Evolutionary conservation across 2,113 vertebrate genomes (phyloP).

Genomic region (Lampris incognitus): DNA sequence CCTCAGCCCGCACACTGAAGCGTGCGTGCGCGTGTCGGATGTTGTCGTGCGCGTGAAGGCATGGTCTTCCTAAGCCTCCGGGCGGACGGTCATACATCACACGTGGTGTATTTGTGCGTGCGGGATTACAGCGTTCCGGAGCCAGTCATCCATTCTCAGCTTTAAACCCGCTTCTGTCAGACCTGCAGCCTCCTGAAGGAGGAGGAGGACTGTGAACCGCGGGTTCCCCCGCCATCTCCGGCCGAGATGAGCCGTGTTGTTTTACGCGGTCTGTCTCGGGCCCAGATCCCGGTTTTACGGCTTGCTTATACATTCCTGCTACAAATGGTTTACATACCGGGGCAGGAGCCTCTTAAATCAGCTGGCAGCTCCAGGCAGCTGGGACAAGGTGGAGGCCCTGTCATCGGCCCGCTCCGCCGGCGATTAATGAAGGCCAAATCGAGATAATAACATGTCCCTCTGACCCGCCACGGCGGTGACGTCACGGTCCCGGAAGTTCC

Average conservation of each 20-base stretch:
- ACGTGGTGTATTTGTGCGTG: slow-evolving; percentile 67
- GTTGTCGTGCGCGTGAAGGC: slow-evolving; percentile 37
- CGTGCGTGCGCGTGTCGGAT: slow-evolving; percentile 1
- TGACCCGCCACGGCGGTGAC: slow-evolving; percentile 66
- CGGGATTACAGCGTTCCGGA: slow-evolving; percentile 65
- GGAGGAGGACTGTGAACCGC: slow-evolving; percentile 80
- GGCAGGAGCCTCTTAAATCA: slow-evolving; percentile 93
- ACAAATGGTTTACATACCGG: slow-evolving; percentile 93
- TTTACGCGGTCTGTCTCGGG: slow-evolving; percentile 87
- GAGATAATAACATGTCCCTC: slow-evolving; percentile 72
- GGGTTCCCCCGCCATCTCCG: slow-evolving; percentile 74
- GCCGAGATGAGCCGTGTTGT: slow-evolving; percentile 84
- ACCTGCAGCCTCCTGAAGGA: slow-evolving; percentile 85
- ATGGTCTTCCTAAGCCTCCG: slow-evolving; percentile 43
- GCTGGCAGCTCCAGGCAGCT: slow-evolving; percentile 88
- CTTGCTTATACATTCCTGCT: slow-evolving; percentile 95
- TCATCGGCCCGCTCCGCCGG: slow-evolving; percentile 79
- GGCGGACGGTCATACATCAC: slow-evolving; percentile 59
- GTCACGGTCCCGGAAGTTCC: slow-evolving; percentile 78
- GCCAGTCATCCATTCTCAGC: slow-evolving; percentile 81
- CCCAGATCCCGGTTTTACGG: slow-evolving; percentile 93
- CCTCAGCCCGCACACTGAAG: too few relatives aligned
- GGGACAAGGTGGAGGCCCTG: slow-evolving; percentile 87
- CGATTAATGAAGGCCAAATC: slow-evolving; percentile 81
- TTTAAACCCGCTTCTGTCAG: slow-evolving; percentile 87